These are phyloP conservation scores for Prorops nasuta DNA, from an alignment of 1,140 invertebrate genomes.

Conservation along the genomic window DNA sequence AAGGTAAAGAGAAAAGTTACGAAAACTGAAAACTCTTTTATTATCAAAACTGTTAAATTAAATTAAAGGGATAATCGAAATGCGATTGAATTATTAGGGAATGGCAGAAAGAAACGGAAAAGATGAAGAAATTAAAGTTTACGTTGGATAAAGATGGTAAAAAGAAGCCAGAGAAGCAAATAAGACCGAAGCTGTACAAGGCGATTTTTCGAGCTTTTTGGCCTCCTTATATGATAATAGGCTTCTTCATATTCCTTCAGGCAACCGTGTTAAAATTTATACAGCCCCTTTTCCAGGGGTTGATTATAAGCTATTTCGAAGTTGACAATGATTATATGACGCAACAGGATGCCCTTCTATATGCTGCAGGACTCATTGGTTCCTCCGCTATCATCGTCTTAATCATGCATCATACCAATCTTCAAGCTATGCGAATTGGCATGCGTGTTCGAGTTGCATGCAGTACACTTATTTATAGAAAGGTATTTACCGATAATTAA, in stretches of 20 bases:
- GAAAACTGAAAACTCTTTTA: too few species aligned
- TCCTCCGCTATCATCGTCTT: slow-evolving; percentile 39
- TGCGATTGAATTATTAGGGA: too few species aligned
- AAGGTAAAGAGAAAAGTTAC: slow-evolving; percentile 45
- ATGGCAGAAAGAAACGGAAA: slow-evolving; percentile 36
- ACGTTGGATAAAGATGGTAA: slow-evolving; percentile 8
- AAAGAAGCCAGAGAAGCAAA: slow-evolving; percentile 24
- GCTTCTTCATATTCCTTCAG: slow-evolving; percentile 44
- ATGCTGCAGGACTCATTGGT: slow-evolving; percentile 40
- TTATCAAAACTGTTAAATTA: neutral
- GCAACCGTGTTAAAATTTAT: slow-evolving; percentile 35
- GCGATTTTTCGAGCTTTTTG: slow-evolving; percentile 54
- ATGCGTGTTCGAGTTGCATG: slow-evolving; percentile 63
- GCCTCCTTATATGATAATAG: slow-evolving; percentile 46
- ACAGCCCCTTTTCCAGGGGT: slow-evolving; percentile 56
- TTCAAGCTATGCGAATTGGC: slow-evolving; percentile 55
- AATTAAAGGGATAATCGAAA: too few species aligned
- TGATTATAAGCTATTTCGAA: slow-evolving; percentile 58
- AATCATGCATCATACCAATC: slow-evolving; percentile 52
- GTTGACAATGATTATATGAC: slow-evolving; percentile 23
- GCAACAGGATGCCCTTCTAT: slow-evolving; percentile 38
- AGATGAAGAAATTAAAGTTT: slow-evolving; percentile 33
- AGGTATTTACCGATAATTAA: slow-evolving; percentile 47
- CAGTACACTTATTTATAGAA: slow-evolving; percentile 64
- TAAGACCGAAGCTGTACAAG: slow-evolving; percentile 47